Evolutionary conservation across 2,113 vertebrate species (phyloP), one percentile per base, ranked within the genome.

Genomic region (Nothocercus julius): DNA sequence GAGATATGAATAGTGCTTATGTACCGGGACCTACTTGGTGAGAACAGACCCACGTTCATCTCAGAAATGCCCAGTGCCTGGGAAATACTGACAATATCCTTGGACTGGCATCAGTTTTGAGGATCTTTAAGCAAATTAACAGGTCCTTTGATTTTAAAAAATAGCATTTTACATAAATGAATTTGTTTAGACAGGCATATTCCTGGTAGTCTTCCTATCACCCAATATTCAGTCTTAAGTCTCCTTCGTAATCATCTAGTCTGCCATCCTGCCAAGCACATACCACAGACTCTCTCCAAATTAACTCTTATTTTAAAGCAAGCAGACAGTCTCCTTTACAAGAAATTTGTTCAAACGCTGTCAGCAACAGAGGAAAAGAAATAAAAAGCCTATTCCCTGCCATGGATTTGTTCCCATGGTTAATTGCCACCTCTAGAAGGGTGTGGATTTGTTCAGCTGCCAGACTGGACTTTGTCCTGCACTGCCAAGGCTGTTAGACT

Each of bases 1-100:
- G 92, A 95, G 90, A 94, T 86, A 92, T 80, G 53, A 4, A 72
- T 24, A 96, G 96, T 97, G 89, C 96, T 96, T 32, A 59, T 69
- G 68, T 66, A 11, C 81, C 87, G 70, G 87, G 91, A 59, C 54
- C 47, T 16, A 4, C 28, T 38, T 13, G 18, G 22, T 36, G n/a
- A 49, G 27, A 58, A 30, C 53, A 3, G 61, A 82, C 67, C 82
- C 78, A 68, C 11, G 20, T 49, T 49, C 20, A 66, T 0, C 1
- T 11, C 73, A 70, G 45, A 81, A 77, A 85, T 14, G 40, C 53
- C 66, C 73, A 67, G 74, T 0, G 7, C 79, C 72, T 47, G 3
- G 27, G 49, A n/a, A 68, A 70, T 42, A 45, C 44, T 11, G 56
- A 32, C 51, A 30, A 3, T 27, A 32, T 49, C 74, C 87, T 78